Percentiles rank a stretch among this genome's conserved stretches.
These are phyloP conservation scores for Beaufortia kweichowensis DNA, from an alignment of 2,113 vertebrate genomes.

Conservation along the genomic window DNA sequence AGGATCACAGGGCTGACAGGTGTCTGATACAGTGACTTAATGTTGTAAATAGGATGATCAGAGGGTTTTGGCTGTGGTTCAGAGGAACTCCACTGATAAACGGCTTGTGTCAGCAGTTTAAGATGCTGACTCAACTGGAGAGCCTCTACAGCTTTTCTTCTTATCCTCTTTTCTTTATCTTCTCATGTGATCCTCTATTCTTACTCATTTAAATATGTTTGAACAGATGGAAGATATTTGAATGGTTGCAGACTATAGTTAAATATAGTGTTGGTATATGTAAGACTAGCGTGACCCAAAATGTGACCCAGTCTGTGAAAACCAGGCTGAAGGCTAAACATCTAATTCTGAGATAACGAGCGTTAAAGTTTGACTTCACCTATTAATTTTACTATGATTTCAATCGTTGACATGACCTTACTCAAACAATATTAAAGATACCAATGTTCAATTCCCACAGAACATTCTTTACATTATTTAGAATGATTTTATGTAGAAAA, in stretches of 20 bases:
- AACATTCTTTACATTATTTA: too few relatives aligned
- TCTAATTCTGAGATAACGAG: too few relatives aligned
- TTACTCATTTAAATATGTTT: neutral
- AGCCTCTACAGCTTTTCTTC: neutral
- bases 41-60: constrained; percentile 18
- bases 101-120: constrained; percentile 11
- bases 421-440: too few relatives aligned
- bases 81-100: too few relatives aligned
- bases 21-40: neutral
- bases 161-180: neutral
- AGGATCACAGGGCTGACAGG: neutral
- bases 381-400: too few relatives aligned
- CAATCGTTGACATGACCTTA: too few relatives aligned
- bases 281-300: too few relatives aligned
- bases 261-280: neutral
- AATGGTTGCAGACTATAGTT: neutral
- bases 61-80: constrained; percentile 7
- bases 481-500: too few relatives aligned
- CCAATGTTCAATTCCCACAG: too few relatives aligned
- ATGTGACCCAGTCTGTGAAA: too few relatives aligned
- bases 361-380: too few relatives aligned
- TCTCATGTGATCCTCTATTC: neutral
- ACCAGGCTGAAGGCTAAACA: too few relatives aligned
- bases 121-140: constrained; percentile 16
- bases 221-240: neutral